Evolutionary conservation across 2,113 vertebrate species (phyloP).

Genomic region (Rhagologus leucostigma): DNA sequence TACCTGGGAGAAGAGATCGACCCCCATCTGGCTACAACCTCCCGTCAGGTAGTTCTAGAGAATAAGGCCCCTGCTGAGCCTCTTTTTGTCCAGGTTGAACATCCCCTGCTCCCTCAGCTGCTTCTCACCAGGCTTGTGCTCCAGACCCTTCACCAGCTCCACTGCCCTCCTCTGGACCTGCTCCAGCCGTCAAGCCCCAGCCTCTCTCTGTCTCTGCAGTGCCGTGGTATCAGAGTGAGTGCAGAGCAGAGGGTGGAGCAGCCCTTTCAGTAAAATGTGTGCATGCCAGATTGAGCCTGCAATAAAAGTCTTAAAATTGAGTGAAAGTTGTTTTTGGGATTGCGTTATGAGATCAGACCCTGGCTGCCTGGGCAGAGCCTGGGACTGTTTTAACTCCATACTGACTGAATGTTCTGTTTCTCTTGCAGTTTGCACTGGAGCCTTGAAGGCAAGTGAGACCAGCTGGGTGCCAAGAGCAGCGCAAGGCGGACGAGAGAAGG

Average conservation of each 20-base stretch:
- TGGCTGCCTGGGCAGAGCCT: neutral
- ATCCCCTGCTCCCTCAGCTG: neutral
- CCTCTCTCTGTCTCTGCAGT: neutral
- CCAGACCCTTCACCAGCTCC: neutral
- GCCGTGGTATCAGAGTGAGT: accelerated
- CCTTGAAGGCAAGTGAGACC: neutral
- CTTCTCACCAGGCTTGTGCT: neutral
- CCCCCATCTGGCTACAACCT: neutral
- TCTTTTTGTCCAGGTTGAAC: neutral
- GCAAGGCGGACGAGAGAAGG: accelerated
- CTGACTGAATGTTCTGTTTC: neutral
- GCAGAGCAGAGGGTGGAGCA: neutral
- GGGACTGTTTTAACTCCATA: accelerated
- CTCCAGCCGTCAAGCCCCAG: too few relatives aligned
- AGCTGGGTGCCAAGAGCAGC: neutral
- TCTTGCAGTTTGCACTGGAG: neutral
- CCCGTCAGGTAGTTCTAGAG: neutral
- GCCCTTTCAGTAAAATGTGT: neutral
- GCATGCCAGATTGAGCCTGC: neutral
- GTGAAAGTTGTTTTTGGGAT: neutral
- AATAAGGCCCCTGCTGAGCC: neutral
- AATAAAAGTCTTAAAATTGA: neutral
- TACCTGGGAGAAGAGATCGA: neutral
- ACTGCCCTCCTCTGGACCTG: neutral
- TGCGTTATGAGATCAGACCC: neutral